Conservation (phyloP, 2,888 invertebrate genomes). For the Crocallis elinguaria region DNA sequence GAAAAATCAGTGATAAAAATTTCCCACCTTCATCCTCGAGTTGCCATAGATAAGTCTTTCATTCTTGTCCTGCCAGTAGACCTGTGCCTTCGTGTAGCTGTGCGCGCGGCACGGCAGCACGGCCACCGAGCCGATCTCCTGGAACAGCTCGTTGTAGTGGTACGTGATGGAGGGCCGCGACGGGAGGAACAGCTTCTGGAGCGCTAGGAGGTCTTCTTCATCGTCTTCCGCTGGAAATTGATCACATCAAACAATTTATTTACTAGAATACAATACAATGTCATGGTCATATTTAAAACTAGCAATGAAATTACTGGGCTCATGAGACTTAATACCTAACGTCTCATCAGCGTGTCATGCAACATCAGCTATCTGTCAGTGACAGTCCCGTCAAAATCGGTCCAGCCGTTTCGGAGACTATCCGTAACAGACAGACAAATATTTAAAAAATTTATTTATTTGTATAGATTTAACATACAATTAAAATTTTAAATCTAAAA, state of each 20-base stretch:
- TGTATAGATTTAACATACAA: no score
- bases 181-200: constrained; percentile 71
- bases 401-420: no score
- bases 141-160: constrained; percentile 82
- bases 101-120: constrained; percentile 88
- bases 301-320: no score
- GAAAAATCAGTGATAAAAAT: neutral
- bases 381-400: no score
- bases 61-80: constrained; percentile 88
- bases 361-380: no score
- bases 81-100: constrained; percentile 86
- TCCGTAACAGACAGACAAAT: no score
- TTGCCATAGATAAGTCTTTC: constrained; percentile 81
- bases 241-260: no score
- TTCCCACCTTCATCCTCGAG: constrained; percentile 72
- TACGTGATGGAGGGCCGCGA: constrained; percentile 80
- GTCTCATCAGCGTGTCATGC: no score
- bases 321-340: no score
- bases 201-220: constrained; percentile 56
- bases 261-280: neutral
- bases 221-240: constrained; percentile 46
- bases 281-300: no score
- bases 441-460: no score
- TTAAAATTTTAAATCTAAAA: no score
- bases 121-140: constrained; percentile 85